Percentiles rank a stretch among this genome's conserved stretches.
Evolutionary conservation across 2,888 invertebrate genomes (phyloP).

Genomic region (Vanessa cardui): DNA sequence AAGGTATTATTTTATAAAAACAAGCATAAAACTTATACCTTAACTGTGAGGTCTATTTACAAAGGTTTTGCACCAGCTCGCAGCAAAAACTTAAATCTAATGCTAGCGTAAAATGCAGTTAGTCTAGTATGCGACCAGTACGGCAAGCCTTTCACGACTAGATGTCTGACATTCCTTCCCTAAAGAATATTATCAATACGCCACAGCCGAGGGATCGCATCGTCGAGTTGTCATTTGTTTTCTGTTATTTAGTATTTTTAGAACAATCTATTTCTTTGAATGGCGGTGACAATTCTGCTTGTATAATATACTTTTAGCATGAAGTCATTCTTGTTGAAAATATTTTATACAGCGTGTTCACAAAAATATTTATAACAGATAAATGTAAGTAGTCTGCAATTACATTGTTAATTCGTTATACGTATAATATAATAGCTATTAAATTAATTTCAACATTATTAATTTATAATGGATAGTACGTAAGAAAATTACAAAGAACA

Average conservation of each 20-base stretch:
- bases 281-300: conserved; percentile 41
- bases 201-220: conserved; percentile 20
- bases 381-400: too few relatives aligned
- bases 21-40: neutral
- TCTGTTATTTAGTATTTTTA: neutral
- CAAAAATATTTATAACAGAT: neutral
- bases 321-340: conserved; percentile 68
- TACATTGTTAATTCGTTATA: too few relatives aligned
- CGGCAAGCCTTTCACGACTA: conserved; percentile 58
- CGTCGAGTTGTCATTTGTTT: conserved; percentile 3
- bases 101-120: conserved; percentile 43
- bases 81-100: conserved; percentile 31
- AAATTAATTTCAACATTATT: too few relatives aligned
- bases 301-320: conserved; percentile 65
- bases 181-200: conserved; percentile 35
- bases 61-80: conserved; percentile 20
- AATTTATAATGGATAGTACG: too few relatives aligned
- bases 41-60: conserved; percentile 29
- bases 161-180: conserved; percentile 54
- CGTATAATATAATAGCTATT: too few relatives aligned
- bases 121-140: conserved; percentile 42
- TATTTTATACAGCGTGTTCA: conserved; percentile 58
- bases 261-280: conserved; percentile 49
- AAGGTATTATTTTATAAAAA: neutral
- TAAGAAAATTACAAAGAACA: too few relatives aligned